Evolutionary conservation across 2,888 invertebrate genomes (phyloP), one percentile per base, ranked within the genome.

Genomic region (Aleiodes alternator): DNA sequence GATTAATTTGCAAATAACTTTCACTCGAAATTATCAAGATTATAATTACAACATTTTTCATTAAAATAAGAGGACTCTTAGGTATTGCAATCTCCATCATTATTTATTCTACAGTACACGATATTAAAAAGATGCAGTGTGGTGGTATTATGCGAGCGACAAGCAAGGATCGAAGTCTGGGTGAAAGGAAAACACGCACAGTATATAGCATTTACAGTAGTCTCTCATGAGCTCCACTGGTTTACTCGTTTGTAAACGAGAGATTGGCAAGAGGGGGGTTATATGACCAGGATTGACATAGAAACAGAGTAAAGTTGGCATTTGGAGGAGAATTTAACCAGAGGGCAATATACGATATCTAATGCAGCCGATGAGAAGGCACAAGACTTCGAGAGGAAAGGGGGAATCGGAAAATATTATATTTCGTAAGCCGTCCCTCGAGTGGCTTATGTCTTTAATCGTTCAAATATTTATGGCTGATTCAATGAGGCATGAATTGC

Each of bases 121-220:
- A 84, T 84, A 84, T 85, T 83, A 83, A 84, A 86, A 82, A 83
- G 82, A 84, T 84, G 84, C 81, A 81, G 81, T 76, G 79, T 75
- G 73, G 77, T 43, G 77, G 23, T 23, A 23, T 23, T 79, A 80
- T 80, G 80, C 43, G 43, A 56, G 43, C 57, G 14, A 14, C 38
- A 55, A 29, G 83, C 82, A 83, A 85, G 85, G 84, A 83, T 82
- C 82, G 83, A 79, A 82, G 80, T 81, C 81, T 82, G 81, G 84
- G 87, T 87, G 87, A 87, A 87, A 87, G 87, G 87, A 87, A 87
- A 87, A 87, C 84, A 82, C 83, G 83, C 83, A 80, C 79, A 74
- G 72, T 11, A 43, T 43, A 43, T 59, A 59, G 43, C 23, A 43
- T 64, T 48, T 16, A 43, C 48, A 64, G 64, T 59, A 59, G 59